Base-by-base conservation (phyloP, 2,797 vertebrate species). In the Galagoides demidoff region DNA sequence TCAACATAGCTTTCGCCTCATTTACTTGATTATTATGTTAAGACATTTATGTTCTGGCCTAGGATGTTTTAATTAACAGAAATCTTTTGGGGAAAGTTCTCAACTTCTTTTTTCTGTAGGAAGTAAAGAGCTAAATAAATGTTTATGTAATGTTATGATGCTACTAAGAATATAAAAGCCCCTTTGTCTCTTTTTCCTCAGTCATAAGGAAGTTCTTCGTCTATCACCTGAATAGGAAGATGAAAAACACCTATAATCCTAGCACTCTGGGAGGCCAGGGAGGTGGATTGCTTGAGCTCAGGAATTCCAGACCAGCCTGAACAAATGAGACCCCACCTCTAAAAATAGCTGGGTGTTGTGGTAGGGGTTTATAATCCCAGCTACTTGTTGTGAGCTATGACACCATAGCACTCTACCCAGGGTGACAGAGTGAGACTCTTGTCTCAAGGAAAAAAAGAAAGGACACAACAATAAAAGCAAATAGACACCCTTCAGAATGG, bases 51-150 rank as follows among this genome's bases (percentile, higher is more conserved):
- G 39, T 43, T 43, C 70, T 89, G 52, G 37, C 37, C 19, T 76
- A 45, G 57, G 31, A 63, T 81, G 70, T 77, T 92, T 84, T 57
- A 59, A 25, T 64, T 85, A 66, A 23, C 14, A 84, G 76, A 85
- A 27, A 68, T 73, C 25, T 6, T 73, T 34, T 82, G 39, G 68
- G 63, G 73, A 68, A 92, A 68, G 34, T 94, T 74, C 70, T 83
- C 79, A 64, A 16, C 64, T 74, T 90, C 34, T 63, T 78, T 87
- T 91, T 88, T 88, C 49, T 79, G 17, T 25, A 77, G 29, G 78
- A 97, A 64, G 31, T 68, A 64, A 79, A 90, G 63, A 63, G 9
- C 83, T 92, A 77, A 92, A 31, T 84, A 93, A 84, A 61, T 78
- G 23, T 84, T 71, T 95, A 49, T 83, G 11, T 64, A 68, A 37